Percentiles rank a stretch among this genome's conserved stretches.
These are phyloP conservation scores for Bombylius discolor DNA, from an alignment of 2,888 invertebrate species.

Conservation along the genomic window DNA sequence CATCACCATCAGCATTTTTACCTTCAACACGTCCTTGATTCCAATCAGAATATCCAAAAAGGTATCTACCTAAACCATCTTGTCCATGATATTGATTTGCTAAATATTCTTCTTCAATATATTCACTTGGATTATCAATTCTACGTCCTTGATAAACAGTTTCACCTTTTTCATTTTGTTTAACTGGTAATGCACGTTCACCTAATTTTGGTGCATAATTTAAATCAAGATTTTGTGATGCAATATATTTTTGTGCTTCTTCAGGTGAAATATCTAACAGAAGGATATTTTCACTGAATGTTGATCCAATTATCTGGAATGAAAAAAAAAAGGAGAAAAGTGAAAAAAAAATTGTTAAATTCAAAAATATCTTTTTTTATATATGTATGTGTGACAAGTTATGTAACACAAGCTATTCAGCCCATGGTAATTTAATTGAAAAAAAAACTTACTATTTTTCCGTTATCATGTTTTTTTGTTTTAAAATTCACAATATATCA, in stretches of 20 bases:
- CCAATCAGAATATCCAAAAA: conserved; percentile 59
- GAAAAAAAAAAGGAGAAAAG: not conserved
- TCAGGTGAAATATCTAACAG: conserved; percentile 41
- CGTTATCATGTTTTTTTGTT: too few species aligned
- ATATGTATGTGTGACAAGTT: too few species aligned
- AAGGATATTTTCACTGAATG: conserved; percentile 38
- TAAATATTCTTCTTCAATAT: conserved; percentile 55
- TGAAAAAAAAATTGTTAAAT: not conserved
- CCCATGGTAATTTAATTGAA: too few species aligned
- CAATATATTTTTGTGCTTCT: conserved; percentile 37
- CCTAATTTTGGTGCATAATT: conserved; percentile 45
- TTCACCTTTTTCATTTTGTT: conserved; percentile 30
- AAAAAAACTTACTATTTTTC: too few species aligned
- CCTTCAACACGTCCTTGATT: conserved; percentile 62
- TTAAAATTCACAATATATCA: too few species aligned
- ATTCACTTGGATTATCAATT: conserved; percentile 50
- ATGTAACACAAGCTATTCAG: too few species aligned
- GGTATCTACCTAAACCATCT: conserved; percentile 54
- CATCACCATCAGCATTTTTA: conserved; percentile 50
- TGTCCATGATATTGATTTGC: conserved; percentile 62
- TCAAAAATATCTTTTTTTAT: too few species aligned
- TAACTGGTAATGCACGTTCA: conserved; percentile 38
- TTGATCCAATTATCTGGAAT: conserved; percentile 19
- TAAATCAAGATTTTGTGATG: conserved; percentile 36
- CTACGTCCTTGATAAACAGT: conserved; percentile 41